Conservation (phyloP, 1,140 invertebrate genomes). For the Bradysia coprophila region DNA sequence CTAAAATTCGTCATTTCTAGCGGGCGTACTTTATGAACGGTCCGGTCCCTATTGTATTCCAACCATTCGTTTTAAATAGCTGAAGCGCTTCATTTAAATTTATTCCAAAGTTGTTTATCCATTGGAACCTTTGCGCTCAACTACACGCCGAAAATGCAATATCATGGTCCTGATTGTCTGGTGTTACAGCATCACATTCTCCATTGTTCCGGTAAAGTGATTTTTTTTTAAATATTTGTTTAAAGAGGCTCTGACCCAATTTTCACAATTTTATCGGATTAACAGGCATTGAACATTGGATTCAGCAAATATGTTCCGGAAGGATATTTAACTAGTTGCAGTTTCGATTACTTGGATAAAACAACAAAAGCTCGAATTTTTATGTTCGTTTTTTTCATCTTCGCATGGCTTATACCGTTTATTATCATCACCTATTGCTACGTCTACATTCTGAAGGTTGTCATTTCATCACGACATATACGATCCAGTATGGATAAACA, state of each 20-base stretch:
- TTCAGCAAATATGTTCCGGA: conserved; percentile 56
- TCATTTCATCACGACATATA: conserved; percentile 30
- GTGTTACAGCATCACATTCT: conserved; percentile 48
- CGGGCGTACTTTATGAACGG: no score
- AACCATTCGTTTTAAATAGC: no score
- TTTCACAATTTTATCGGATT: no score
- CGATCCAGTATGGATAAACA: conserved; percentile 35
- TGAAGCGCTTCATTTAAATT: no score
- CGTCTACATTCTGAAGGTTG: conserved; percentile 40
- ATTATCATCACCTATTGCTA: conserved; percentile 49
- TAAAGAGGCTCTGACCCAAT: no score
- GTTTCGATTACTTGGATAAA: conserved; percentile 56
- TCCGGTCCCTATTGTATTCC: no score
- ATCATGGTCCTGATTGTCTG: conserved; percentile 43
- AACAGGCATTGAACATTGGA: conserved; percentile 40
- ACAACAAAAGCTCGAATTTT: conserved; percentile 32
- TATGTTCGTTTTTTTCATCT: conserved; percentile 45
- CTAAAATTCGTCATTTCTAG: no score
- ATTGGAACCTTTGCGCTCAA: conserved; percentile 34
- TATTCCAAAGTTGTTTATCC: no score
- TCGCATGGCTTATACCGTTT: conserved; percentile 49
- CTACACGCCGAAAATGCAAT: conserved; percentile 30
- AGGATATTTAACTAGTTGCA: conserved; percentile 60
- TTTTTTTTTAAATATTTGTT: no score
- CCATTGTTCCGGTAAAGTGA: conserved; percentile 48